Evolutionary conservation across 2,888 invertebrate species (phyloP).

Genomic region (Hypsopygia costalis): DNA sequence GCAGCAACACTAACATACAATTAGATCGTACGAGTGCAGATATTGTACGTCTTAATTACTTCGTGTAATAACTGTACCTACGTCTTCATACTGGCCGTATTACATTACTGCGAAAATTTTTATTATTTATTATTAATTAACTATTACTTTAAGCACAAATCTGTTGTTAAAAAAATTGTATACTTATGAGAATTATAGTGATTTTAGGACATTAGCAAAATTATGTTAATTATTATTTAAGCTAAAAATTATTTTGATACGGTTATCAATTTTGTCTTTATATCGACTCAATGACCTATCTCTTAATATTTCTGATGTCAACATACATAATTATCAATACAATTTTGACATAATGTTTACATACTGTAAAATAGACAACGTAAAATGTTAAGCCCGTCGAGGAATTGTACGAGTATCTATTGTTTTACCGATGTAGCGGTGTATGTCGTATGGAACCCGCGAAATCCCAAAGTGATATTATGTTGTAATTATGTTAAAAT

Average conservation of each 20-base stretch:
- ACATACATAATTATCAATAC: neutral
- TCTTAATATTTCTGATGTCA: neutral
- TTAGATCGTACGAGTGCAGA: too few species aligned
- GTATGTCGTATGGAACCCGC: slow-evolving; percentile 23
- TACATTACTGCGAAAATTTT: too few species aligned
- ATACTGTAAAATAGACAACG: neutral
- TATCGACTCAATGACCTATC: too few species aligned
- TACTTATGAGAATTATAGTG: too few species aligned
- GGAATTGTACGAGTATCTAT: slow-evolving; percentile 4
- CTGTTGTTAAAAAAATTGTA: too few species aligned
- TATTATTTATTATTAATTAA: too few species aligned
- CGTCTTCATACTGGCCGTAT: neutral
- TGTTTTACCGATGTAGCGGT: neutral
- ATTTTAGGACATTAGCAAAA: too few species aligned
- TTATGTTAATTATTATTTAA: too few species aligned
- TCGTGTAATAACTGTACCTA: slow-evolving; percentile 22
- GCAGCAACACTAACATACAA: too few species aligned
- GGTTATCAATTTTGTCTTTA: too few species aligned
- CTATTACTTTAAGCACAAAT: too few species aligned
- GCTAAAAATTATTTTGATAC: too few species aligned
- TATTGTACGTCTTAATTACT: neutral
- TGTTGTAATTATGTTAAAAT: slow-evolving; percentile 77
- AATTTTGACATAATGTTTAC: neutral
- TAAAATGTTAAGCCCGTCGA: slow-evolving; percentile 16
- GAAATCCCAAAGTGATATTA: slow-evolving; percentile 79